phyloP scores from a whole-genome alignment of 2,888 invertebrate genomes.

The Schizotus pectinicornis region DNA sequence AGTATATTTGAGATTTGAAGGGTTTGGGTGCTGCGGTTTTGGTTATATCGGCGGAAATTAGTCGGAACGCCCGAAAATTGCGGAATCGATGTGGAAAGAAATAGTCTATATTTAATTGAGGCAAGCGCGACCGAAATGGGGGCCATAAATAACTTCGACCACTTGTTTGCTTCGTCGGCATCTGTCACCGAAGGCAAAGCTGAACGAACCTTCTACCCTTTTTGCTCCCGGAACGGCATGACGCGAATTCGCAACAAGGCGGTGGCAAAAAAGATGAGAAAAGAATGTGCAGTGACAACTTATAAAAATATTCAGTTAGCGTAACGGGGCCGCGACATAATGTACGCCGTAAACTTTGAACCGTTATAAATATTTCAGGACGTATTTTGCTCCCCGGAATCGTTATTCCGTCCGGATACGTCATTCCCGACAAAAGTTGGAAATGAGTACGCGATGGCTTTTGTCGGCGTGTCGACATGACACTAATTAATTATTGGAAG shows the following conservation, averaged over 20 bases:
- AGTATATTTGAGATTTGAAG: too few species aligned
- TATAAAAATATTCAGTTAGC: slow-evolving; percentile 39
- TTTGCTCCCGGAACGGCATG: slow-evolving; percentile 39
- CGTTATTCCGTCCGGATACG: slow-evolving; percentile 10
- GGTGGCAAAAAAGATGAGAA: slow-evolving; percentile 34
- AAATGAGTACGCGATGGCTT: neutral
- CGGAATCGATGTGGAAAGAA: slow-evolving; percentile 21
- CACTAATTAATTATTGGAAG: too few species aligned
- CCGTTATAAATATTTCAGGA: slow-evolving; percentile 34
- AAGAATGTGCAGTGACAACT: slow-evolving; percentile 40
- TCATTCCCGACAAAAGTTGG: slow-evolving; percentile 3
- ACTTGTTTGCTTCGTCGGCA: slow-evolving; percentile 56
- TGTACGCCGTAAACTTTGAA: slow-evolving; percentile 35
- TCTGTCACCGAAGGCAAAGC: slow-evolving; percentile 50
- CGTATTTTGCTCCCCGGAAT: slow-evolving; percentile 14
- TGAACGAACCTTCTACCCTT: slow-evolving; percentile 34
- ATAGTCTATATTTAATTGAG: slow-evolving; percentile 50
- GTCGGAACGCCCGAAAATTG: neutral
- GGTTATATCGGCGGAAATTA: too few species aligned
- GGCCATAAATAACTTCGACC: slow-evolving; percentile 57
- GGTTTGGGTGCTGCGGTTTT: too few species aligned
- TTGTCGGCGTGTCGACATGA: neutral
- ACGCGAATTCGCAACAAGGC: slow-evolving; percentile 45
- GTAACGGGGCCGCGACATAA: slow-evolving; percentile 33
- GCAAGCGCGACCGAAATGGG: slow-evolving; percentile 49